Percentiles rank a stretch among this genome's conserved stretches.
Conservation (phyloP, 1,140 invertebrate species). For the Schmidtea mediterranea region DNA sequence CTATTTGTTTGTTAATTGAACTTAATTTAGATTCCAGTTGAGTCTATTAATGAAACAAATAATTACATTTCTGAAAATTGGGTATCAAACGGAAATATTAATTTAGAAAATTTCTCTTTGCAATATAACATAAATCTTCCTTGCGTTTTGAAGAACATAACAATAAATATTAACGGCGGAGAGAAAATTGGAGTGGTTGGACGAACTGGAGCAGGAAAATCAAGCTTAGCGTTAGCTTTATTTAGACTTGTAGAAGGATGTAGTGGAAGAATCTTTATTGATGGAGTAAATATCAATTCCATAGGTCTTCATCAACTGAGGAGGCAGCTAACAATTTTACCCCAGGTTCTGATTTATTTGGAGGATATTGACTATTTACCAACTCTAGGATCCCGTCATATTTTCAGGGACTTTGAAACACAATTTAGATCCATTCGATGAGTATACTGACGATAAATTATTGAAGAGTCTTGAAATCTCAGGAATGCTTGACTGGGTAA, state of each 20-base stretch:
- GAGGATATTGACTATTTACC: not conserved
- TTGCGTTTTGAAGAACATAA: not conserved
- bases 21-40: too few species aligned
- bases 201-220: constrained; percentile 28
- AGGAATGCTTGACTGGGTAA: not conserved
- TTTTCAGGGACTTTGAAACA: constrained; percentile 11
- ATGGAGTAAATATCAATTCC: constrained; percentile 16
- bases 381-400: constrained; percentile 17
- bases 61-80: not conserved
- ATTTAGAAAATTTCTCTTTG: not conserved
- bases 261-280: constrained; percentile 20
- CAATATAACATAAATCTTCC: not conserved
- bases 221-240: constrained; percentile 30
- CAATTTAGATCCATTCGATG: constrained; percentile 5
- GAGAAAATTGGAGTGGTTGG: constrained; percentile 10
- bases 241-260: constrained; percentile 31
- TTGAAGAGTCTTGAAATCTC: constrained; percentile 12
- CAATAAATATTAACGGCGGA: not conserved
- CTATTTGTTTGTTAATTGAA: too few species aligned
- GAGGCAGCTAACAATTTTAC: constrained; percentile 21
- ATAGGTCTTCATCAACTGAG: constrained; percentile 19
- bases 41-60: too few species aligned
- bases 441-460: constrained; percentile 2
- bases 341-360: constrained; percentile 15
- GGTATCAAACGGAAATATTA: not conserved